Percentiles rank a stretch among this genome's conserved stretches.
Evolutionary conservation across 2,797 vertebrate genomes (phyloP).

Genomic region (Agapornis canus): DNA sequence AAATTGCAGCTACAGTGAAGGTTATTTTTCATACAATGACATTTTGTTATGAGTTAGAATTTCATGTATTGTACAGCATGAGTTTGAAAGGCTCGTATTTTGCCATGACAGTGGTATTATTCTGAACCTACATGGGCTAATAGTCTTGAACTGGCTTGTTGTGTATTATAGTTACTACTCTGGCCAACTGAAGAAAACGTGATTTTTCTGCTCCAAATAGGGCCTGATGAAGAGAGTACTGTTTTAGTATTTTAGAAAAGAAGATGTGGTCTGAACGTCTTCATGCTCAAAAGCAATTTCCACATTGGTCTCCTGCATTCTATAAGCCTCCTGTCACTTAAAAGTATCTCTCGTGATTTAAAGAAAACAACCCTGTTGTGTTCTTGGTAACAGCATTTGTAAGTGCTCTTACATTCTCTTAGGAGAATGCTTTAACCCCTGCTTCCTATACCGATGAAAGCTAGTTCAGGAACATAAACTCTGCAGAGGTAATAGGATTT

Average conservation of each 20-base stretch:
- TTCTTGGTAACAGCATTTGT: neutral
- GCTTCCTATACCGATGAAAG: neutral
- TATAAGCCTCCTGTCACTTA: neutral
- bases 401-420: neutral
- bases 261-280: neutral
- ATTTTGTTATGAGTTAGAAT: neutral
- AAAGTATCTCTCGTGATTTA: neutral
- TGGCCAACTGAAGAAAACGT: neutral
- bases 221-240: neutral
- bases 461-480: neutral
- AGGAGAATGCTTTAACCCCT: neutral
- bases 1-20: neutral
- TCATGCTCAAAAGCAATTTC: neutral
- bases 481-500: neutral
- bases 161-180: neutral
- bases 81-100: neutral
- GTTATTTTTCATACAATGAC: slow-evolving; percentile 1
- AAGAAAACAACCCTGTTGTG: neutral
- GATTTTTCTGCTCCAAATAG: neutral
- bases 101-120: neutral
- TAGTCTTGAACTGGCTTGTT: neutral
- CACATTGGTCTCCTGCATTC: neutral
- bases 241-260: neutral
- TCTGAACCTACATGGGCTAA: neutral
- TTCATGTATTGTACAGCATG: neutral